Conservation (phyloP, 2,888 invertebrate species). For the Psylliodes chrysocephalus region DNA sequence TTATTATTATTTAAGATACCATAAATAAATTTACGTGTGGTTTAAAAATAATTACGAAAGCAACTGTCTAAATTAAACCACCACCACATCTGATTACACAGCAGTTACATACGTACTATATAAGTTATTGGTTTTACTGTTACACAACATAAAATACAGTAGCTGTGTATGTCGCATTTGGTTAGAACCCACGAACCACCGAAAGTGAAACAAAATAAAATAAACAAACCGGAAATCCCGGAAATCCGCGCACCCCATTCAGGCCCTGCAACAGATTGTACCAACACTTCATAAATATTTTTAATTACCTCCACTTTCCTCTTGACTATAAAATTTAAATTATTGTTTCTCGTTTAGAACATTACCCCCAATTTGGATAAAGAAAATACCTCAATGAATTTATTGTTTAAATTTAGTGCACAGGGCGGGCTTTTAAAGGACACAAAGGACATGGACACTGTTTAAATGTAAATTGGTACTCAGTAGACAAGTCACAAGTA, state of each 20-base stretch:
- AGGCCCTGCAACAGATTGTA: constrained; percentile 67
- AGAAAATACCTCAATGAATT: background rate
- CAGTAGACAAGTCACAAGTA: too few relatives aligned
- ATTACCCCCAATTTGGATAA: background rate
- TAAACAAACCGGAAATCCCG: constrained; percentile 70
- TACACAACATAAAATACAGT: background rate
- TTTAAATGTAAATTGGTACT: too few relatives aligned
- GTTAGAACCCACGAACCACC: constrained; percentile 36
- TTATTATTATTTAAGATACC: too few relatives aligned
- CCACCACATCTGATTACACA: constrained; percentile 14
- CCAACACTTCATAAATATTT: constrained; percentile 35
- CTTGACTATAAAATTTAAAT: background rate
- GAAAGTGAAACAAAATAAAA: constrained; percentile 52
- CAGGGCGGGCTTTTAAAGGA: too few relatives aligned
- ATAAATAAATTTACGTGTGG: too few relatives aligned
- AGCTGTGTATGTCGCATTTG: constrained; percentile 6
- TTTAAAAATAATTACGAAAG: too few relatives aligned
- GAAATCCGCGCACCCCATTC: constrained; percentile 68
- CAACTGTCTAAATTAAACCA: background rate
- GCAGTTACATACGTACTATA: background rate
- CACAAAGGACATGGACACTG: too few relatives aligned
- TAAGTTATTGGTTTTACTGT: background rate
- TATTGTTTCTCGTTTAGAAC: constrained; percentile 9
- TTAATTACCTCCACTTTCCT: constrained; percentile 10
- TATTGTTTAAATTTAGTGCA: too few relatives aligned